Conservation (phyloP, 2,888 invertebrate species). For the Macaria notata region DNA sequence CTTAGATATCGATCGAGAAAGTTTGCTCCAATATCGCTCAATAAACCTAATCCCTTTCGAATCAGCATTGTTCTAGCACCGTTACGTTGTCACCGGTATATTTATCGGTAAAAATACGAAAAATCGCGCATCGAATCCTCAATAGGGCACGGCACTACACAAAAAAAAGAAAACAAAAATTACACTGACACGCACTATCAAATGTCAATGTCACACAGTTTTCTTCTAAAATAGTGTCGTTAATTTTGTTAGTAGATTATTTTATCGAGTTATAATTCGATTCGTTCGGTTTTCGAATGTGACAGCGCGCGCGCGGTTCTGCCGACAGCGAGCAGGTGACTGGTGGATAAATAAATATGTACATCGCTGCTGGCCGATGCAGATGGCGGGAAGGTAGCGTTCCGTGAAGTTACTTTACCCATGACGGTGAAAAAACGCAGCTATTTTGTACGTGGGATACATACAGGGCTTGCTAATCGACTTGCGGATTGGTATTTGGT, state of each 20-base stretch:
- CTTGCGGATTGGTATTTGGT: not conserved
- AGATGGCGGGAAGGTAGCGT: slow-evolving; percentile 18
- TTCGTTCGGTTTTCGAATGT: slow-evolving; percentile 54
- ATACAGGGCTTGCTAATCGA: slow-evolving; percentile 27
- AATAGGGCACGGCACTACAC: slow-evolving; percentile 50
- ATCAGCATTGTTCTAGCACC: slow-evolving; percentile 39
- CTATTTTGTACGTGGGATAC: slow-evolving; percentile 58
- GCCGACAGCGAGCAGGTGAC: slow-evolving; percentile 76
- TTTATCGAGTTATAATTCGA: slow-evolving; percentile 45
- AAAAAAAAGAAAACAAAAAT: slow-evolving; percentile 12
- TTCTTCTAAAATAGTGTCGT: slow-evolving; percentile 47
- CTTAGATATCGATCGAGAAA: slow-evolving; percentile 12
- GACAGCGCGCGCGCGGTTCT: slow-evolving; percentile 61
- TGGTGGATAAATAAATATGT: slow-evolving; percentile 44
- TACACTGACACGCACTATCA: slow-evolving; percentile 49
- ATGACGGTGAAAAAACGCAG: slow-evolving; percentile 60
- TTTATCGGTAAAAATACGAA: slow-evolving; percentile 41
- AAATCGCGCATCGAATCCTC: slow-evolving; percentile 61
- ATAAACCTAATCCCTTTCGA: slow-evolving; percentile 36
- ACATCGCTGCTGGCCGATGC: not conserved
- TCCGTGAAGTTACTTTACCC: slow-evolving; percentile 47
- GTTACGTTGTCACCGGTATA: slow-evolving; percentile 60
- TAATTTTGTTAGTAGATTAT: slow-evolving; percentile 50
- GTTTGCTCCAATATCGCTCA: slow-evolving; percentile 19
- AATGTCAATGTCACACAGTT: slow-evolving; percentile 37